Evolutionary conservation across 1,140 invertebrate species (phyloP).

Genomic region (Leptopilina boulardi): DNA sequence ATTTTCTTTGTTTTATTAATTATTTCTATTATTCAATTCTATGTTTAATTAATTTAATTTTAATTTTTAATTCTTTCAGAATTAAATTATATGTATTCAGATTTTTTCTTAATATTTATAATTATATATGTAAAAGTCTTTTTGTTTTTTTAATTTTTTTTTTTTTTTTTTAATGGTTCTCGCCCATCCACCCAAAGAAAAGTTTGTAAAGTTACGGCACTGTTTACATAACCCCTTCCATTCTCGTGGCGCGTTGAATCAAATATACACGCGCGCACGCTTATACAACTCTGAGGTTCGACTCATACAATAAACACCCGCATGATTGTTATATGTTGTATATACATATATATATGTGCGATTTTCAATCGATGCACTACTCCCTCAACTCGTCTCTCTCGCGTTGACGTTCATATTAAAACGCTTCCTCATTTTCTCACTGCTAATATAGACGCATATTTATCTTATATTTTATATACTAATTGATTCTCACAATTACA

Average conservation of each 20-base stretch:
- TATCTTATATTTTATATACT: no score
- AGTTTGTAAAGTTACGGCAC: slow-evolving; percentile 23
- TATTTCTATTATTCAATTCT: no score
- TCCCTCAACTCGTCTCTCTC: slow-evolving; percentile 40
- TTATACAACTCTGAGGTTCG: background rate
- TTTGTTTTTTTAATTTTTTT: background rate
- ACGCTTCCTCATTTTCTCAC: background rate
- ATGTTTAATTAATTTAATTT: no score
- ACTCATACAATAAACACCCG: slow-evolving; percentile 10
- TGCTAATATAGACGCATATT: no score
- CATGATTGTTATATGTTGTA: background rate
- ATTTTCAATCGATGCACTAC: slow-evolving; percentile 50
- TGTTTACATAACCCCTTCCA: slow-evolving; percentile 16
- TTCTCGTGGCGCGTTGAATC: slow-evolving; percentile 18
- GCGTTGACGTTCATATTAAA: background rate
- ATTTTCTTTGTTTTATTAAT: no score
- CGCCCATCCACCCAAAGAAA: background rate
- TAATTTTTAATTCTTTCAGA: no score
- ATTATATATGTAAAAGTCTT: no score
- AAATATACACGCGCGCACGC: slow-evolving; percentile 6
- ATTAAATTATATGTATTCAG: no score
- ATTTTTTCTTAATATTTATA: no score
- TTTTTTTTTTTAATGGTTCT: background rate
- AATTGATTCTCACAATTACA: no score
- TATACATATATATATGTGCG: slow-evolving; percentile 18